These are phyloP conservation scores for Trissolcus brochymenae DNA, from an alignment of 2,888 invertebrate genomes.

Conservation along the genomic window DNA sequence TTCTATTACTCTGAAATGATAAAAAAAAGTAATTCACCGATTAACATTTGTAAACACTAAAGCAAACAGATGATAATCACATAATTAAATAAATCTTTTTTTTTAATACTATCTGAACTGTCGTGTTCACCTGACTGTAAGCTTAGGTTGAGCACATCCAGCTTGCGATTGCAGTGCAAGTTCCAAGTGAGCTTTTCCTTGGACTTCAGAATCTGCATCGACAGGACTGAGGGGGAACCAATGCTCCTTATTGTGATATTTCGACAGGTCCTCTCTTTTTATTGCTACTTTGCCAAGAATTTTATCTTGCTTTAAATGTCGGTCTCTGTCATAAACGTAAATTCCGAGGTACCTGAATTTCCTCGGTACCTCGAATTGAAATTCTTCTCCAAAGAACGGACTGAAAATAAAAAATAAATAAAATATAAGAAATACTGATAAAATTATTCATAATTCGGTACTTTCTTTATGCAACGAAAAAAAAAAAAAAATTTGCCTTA, in stretches of 20 bases:
- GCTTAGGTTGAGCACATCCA: slow-evolving; percentile 72
- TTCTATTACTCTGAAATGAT: slow-evolving; percentile 82
- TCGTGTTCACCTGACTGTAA: slow-evolving; percentile 75
- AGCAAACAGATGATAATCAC: background rate
- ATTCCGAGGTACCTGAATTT: slow-evolving; percentile 92
- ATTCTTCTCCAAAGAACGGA: slow-evolving; percentile 95
- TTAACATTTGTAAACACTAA: background rate
- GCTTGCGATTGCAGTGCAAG: slow-evolving; percentile 78
- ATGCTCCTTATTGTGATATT: slow-evolving; percentile 93
- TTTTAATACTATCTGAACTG: too few species aligned
- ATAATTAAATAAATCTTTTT: too few species aligned
- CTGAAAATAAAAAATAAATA: slow-evolving; percentile 71
- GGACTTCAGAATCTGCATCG: slow-evolving; percentile 93
- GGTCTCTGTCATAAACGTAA: slow-evolving; percentile 91
- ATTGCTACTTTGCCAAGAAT: slow-evolving; percentile 91
- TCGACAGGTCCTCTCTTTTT: slow-evolving; percentile 89
- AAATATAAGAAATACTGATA: too few species aligned
- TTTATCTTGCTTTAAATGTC: slow-evolving; percentile 90
- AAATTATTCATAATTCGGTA: background rate
- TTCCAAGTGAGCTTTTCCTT: slow-evolving; percentile 92
- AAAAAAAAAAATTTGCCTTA: slow-evolving; percentile 73
- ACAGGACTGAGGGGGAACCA: slow-evolving; percentile 93
- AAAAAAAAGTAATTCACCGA: slow-evolving; percentile 13
- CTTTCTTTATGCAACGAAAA: slow-evolving; percentile 12
- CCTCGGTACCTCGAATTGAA: slow-evolving; percentile 93